phyloP scores from a whole-genome alignment of 1,140 invertebrate species.

The Drosophila arizonae region DNA sequence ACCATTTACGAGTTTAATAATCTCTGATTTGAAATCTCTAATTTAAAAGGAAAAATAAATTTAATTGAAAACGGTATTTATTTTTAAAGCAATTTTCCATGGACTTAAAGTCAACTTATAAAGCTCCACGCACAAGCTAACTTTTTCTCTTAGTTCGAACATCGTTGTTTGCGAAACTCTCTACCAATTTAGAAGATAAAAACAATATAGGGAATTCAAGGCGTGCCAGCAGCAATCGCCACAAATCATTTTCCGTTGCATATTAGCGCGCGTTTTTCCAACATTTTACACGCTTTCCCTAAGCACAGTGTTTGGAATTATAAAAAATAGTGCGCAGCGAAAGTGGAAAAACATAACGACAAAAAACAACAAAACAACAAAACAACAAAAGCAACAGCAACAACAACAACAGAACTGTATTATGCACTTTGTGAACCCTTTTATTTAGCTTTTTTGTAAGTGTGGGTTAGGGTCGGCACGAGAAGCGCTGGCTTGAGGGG shows the following conservation, averaged over 20 bases:
- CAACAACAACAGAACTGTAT: slow-evolving; percentile 7
- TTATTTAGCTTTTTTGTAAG: slow-evolving; percentile 42
- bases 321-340: slow-evolving; percentile 63
- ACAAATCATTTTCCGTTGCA: slow-evolving; percentile 59
- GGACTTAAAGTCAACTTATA: too few species aligned
- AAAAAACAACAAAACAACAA: background rate
- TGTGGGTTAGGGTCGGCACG: background rate
- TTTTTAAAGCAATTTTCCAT: too few species aligned
- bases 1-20: too few species aligned
- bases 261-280: slow-evolving; percentile 62
- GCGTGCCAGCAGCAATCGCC: slow-evolving; percentile 26
- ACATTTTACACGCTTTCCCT: slow-evolving; percentile 62
- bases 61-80: too few species aligned
- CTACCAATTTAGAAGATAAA: background rate
- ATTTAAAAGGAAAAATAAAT: too few species aligned
- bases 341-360: slow-evolving; percentile 26
- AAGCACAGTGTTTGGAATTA: slow-evolving; percentile 45
- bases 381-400: background rate
- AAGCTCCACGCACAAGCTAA: too few species aligned
- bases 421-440: slow-evolving; percentile 64
- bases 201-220: background rate
- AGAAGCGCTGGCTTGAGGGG: slow-evolving; percentile 3
- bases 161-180: background rate
- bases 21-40: too few species aligned
- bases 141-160: too few species aligned